Evolutionary conservation across 1,140 invertebrate species (phyloP).

Genomic region (Euwallacea fornicatus): DNA sequence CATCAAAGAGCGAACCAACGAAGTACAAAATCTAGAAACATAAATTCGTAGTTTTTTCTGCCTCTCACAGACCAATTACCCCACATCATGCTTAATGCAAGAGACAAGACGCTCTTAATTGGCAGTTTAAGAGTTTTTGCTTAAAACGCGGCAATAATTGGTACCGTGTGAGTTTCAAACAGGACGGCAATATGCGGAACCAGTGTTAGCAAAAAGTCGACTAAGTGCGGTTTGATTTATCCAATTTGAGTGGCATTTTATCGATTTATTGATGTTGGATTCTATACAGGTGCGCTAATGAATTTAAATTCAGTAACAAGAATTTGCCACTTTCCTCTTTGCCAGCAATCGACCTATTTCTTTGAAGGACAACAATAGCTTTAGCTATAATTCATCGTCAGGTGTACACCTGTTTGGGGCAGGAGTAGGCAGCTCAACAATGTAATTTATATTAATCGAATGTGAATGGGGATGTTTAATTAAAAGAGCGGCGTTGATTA

Average conservation of each 20-base stretch:
- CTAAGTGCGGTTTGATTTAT: slow-evolving; percentile 2
- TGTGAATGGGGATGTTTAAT: slow-evolving; percentile 39
- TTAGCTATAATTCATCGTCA: slow-evolving; percentile 17
- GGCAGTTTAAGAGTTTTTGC: slow-evolving; percentile 12
- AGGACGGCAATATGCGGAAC: slow-evolving; percentile 13
- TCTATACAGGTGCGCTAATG: not conserved
- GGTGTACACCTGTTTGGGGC: slow-evolving; percentile 33
- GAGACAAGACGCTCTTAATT: slow-evolving; percentile 9
- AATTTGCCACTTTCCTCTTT: not conserved
- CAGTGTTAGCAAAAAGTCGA: slow-evolving; percentile 2
- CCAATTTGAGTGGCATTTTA: not conserved
- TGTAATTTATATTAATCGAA: slow-evolving; percentile 40
- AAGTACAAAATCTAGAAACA: not conserved
- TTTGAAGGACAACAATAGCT: slow-evolving; percentile 8
- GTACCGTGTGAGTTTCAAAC: slow-evolving; percentile 10
- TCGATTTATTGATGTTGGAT: not conserved
- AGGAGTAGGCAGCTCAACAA: slow-evolving; percentile 14
- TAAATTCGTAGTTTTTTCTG: slow-evolving; percentile 4
- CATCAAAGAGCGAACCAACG: too few species aligned
- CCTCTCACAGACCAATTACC: not conserved
- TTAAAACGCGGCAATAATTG: slow-evolving; percentile 11
- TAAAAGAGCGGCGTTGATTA: slow-evolving; percentile 41
- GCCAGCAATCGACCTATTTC: not conserved
- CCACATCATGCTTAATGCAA: slow-evolving; percentile 8
- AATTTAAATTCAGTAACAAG: not conserved